These are phyloP conservation scores for Pycnomerus fuliginosus DNA, from an alignment of 2,888 invertebrate genomes.

Conservation along the genomic window DNA sequence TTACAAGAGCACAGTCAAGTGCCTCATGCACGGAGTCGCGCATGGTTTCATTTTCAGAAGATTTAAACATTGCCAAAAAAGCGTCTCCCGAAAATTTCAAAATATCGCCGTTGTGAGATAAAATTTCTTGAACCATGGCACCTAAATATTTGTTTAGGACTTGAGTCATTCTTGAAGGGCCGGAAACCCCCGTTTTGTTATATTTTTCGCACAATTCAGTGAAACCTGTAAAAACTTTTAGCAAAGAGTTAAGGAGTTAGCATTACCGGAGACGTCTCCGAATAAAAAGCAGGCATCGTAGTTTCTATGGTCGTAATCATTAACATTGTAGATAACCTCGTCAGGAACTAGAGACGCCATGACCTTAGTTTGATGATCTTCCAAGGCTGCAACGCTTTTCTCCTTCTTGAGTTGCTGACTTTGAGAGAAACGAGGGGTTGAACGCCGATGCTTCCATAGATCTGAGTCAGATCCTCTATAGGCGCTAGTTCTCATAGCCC, in stretches of 20 bases:
- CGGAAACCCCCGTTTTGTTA: slow-evolving; percentile 63
- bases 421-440: not conserved
- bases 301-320: slow-evolving; percentile 56
- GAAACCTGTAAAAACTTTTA: slow-evolving; percentile 56
- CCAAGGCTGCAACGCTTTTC: slow-evolving; percentile 1
- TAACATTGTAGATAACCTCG: slow-evolving; percentile 61
- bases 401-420: not conserved
- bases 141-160: slow-evolving; percentile 71
- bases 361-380: slow-evolving; percentile 50
- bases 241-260: slow-evolving; percentile 1
- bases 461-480: slow-evolving; percentile 8
- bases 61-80: slow-evolving; percentile 68
- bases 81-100: slow-evolving; percentile 70
- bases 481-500: slow-evolving; percentile 14
- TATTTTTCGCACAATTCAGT: slow-evolving; percentile 67
- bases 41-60: slow-evolving; percentile 56
- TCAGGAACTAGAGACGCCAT: slow-evolving; percentile 67
- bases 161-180: slow-evolving; percentile 68
- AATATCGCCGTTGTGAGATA: slow-evolving; percentile 65
- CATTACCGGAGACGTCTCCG: slow-evolving; percentile 62
- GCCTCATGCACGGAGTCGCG: slow-evolving; percentile 63
- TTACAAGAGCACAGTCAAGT: slow-evolving; percentile 66
- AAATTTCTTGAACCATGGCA: slow-evolving; percentile 68
- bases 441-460: slow-evolving; percentile 5
- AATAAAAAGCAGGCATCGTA: slow-evolving; percentile 63